Base-by-base conservation (phyloP, 1,140 invertebrate genomes). In the Heliconius nattereri region DNA sequence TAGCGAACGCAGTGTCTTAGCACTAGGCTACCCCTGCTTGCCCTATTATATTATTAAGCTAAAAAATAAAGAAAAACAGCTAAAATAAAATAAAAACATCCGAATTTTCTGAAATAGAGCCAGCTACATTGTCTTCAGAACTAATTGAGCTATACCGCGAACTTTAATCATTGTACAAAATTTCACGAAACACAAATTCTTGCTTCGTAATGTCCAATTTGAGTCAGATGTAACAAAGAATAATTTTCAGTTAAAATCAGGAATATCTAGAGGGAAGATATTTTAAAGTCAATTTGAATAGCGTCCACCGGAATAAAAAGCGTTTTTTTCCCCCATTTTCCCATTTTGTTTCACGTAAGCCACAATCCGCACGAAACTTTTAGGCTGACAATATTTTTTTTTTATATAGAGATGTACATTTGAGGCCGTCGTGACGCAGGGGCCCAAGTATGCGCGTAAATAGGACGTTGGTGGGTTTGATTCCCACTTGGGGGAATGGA, bases 241-340 rank as follows among this genome's bases (percentile, higher is more conserved):
- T 57, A 57, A 57, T 57, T 57, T 57, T 57, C 54, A 57, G 54
- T 57, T 57, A 57, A 57, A 57, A 9, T 23, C n/a, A 23, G 54
- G n/a, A 57, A 23, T 11, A 57, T 57, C 54, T 20, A 57, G 8
- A 57, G 54, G 54, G 2, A 57, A n/a, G 54, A 57, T 57, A 23
- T 57, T 57, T 57, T 23, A 57, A 57, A 57, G 20, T 23, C n/a
- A 23, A 57, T 57, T 57, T 57, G n/a, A 57, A 57, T 57, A 57
- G 54, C n/a, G 54, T n/a, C 54, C n/a, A 23, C n/a, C 20, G 54
- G 9, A n/a, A 23, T 57, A 57, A 57, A 23, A 23, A 57, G 54
- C 8, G 54, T n/a, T 23, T 57, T 57, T 52, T 52, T 1, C 20
- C 7, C 54, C 20, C 0, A 7, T 57, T 57, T 57, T n/a, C 54